Percentiles rank a stretch among this genome's conserved stretches.
These are phyloP conservation scores for Andrena haemorrhoa DNA, from an alignment of 2,888 invertebrate genomes.

Conservation along the genomic window DNA sequence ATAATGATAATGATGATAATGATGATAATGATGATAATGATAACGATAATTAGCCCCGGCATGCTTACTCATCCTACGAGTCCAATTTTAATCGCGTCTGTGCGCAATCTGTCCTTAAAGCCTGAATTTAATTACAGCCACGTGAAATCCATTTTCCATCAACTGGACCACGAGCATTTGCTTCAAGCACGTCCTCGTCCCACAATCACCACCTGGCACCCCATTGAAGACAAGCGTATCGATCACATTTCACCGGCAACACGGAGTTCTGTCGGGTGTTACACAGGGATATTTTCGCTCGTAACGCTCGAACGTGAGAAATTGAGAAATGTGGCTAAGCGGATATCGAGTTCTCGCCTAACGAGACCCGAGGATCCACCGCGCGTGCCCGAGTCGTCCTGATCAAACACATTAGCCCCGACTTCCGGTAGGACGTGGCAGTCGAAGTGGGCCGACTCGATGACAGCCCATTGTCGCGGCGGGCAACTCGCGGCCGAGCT, in stretches of 20 bases:
- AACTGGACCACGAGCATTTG: conserved; percentile 3
- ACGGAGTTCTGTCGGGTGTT: not conserved
- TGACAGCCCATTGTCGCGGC: conserved; percentile 60
- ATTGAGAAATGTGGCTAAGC: conserved; percentile 61
- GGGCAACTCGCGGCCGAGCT: conserved; percentile 58
- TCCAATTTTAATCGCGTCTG: no score
- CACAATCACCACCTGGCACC: conserved; percentile 21
- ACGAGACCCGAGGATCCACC: conserved; percentile 63
- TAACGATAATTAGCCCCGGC: no score
- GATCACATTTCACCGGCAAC: conserved; percentile 19
- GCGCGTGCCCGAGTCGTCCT: conserved; percentile 72
- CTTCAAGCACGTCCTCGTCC: not conserved
- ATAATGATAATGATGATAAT: no score
- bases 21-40: no score
- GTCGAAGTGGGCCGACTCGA: conserved; percentile 71
- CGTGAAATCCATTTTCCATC: conserved; percentile 8
- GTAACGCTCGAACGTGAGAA: conserved; percentile 56
- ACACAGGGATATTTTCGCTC: conserved; percentile 45
- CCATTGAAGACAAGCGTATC: not conserved
- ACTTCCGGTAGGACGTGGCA: conserved; percentile 80
- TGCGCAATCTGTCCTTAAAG: not conserved
- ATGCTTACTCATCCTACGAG: no score
- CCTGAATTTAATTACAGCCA: not conserved
- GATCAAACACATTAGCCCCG: conserved; percentile 84
- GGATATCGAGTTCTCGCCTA: conserved; percentile 78